Evolutionary conservation across 2,113 vertebrate species (phyloP).

Genomic region (Lampris megalopsis): DNA sequence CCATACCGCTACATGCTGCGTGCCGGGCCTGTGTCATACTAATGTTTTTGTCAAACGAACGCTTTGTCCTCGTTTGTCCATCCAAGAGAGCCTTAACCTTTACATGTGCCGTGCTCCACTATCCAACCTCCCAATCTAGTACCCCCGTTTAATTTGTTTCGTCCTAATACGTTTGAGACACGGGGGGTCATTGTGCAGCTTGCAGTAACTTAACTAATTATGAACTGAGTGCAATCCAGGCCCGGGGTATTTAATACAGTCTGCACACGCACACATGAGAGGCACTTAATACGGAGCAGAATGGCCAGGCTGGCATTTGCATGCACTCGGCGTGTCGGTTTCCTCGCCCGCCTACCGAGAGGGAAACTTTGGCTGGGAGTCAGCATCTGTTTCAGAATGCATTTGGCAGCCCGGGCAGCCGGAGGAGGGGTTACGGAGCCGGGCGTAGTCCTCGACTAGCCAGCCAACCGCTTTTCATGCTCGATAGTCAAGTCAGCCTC

Average conservation of each 20-base stretch:
- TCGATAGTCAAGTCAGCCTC: not conserved
- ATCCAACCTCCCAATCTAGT: too few species aligned
- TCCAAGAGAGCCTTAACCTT: too few species aligned
- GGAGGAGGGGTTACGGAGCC: constrained; percentile 10
- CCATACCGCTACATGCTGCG: too few species aligned
- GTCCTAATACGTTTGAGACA: too few species aligned
- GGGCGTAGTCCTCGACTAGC: not conserved
- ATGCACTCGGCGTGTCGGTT: constrained; percentile 27
- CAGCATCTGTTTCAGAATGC: constrained; percentile 22
- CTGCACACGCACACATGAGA: not conserved
- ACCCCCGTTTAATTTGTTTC: too few species aligned
- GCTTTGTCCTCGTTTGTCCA: too few species aligned
- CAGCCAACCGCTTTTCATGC: constrained; percentile 17
- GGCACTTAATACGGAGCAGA: not conserved
- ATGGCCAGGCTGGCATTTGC: constrained; percentile 39
- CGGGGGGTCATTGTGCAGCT: too few species aligned
- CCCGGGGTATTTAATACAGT: not conserved
- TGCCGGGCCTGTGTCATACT: too few species aligned
- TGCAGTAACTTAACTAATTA: too few species aligned
- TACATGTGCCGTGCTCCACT: too few species aligned
- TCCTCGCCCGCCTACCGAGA: constrained; percentile 25
- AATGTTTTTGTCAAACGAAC: too few species aligned
- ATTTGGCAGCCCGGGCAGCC: constrained; percentile 9
- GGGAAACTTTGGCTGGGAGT: constrained; percentile 28
- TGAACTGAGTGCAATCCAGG: not conserved